These are phyloP conservation scores for Apaloderma vittatum DNA, from an alignment of 2,113 vertebrate species.

Conservation along the genomic window DNA sequence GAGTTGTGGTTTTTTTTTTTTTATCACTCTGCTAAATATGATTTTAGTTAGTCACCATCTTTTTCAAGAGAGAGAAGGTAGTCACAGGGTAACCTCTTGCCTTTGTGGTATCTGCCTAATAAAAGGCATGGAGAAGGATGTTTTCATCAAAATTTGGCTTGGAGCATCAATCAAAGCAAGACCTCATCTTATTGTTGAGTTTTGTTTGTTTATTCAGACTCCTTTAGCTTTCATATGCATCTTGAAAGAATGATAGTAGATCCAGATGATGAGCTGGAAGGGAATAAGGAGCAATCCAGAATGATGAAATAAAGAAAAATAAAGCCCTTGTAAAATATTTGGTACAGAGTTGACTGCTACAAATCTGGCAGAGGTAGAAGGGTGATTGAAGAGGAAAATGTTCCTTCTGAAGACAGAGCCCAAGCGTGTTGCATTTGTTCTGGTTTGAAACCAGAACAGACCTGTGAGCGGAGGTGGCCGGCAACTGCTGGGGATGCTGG, in stretches of 20 bases:
- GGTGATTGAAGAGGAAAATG: not conserved
- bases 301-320: not conserved
- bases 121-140: not conserved
- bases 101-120: not conserved
- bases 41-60: not conserved
- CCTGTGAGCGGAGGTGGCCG: accelerated
- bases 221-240: not conserved
- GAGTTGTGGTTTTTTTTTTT: not conserved
- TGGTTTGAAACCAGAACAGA: not conserved
- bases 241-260: not conserved
- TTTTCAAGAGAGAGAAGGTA: not conserved
- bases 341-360: not conserved
- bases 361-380: not conserved
- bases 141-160: not conserved
- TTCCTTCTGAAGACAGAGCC: not conserved
- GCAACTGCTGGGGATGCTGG: accelerated
- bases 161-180: not conserved
- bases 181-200: not conserved
- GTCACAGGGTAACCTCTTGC: not conserved
- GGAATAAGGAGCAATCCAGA: not conserved
- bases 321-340: not conserved
- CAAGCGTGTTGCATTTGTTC: not conserved
- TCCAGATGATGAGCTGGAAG: not conserved
- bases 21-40: not conserved
- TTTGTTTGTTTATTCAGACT: not conserved